Conservation (phyloP, 2,113 vertebrate genomes). For the Platycercus adscitus region DNA sequence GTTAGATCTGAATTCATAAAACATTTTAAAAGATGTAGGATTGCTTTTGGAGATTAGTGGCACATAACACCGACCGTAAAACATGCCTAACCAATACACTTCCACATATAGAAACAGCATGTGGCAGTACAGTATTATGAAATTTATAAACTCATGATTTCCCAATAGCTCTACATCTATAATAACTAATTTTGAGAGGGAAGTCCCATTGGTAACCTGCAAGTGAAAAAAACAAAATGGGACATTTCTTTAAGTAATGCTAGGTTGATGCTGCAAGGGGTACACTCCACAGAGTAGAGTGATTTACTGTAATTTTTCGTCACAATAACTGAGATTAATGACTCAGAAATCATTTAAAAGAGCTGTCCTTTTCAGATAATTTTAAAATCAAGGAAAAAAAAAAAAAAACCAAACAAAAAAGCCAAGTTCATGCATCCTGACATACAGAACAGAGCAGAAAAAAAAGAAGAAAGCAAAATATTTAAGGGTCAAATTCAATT, state of each 20-base stretch:
- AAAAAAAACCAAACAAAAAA: not conserved
- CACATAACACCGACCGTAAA: not conserved
- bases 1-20: not conserved
- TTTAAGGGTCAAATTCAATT: not conserved
- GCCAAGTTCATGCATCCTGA: not conserved
- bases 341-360: not conserved
- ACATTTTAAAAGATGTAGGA: not conserved
- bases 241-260: not conserved
- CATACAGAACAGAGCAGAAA: not conserved
- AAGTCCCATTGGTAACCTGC: not conserved
- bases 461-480: not conserved
- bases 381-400: not conserved
- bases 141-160: slow-evolving; percentile 16
- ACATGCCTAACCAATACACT: slow-evolving; percentile 13
- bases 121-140: slow-evolving; percentile 40
- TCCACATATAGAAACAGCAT: slow-evolving; percentile 27
- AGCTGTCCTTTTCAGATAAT: not conserved
- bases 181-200: slow-evolving; percentile 2
- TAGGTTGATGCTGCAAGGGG: not conserved
- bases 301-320: not conserved
- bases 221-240: not conserved
- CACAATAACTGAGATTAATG: not conserved
- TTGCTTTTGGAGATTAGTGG: not conserved
- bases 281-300: not conserved
- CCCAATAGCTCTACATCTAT: not conserved